Evolutionary conservation across 1,140 invertebrate species (phyloP), one percentile per base, ranked within the genome.

Genomic region (Bombus huntii): DNA sequence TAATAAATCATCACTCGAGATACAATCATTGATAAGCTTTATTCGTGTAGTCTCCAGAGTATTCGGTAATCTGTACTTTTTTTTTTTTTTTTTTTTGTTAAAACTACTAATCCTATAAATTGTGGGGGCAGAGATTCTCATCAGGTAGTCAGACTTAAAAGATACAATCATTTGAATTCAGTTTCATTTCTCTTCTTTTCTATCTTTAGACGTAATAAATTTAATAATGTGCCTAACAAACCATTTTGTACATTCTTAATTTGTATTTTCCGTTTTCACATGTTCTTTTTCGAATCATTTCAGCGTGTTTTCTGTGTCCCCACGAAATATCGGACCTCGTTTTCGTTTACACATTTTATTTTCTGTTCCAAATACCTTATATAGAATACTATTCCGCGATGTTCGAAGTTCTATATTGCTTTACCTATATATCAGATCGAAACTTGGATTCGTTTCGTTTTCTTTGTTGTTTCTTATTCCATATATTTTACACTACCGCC

Each of bases 21-120:
- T 94, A 94, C 93, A 94, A 93, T 94, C 91, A 94, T 93, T 94
- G 93, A 93, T 93, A 94, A 94, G 93, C 93, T 93, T 94, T 94
- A 94, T 94, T 94, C 91, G 88, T 94, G 93, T 93, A 93, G 92
- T 92, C 93, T 92, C 92, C 91, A 92, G 93, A 94, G 92, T 93
- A 94, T 92, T 94, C 89, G 93, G 82, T 94, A 93, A 93, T 92
- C 91, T 87, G 88, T 93, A 92, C 92, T 94, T 66, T 93, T 91
- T 87, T 59, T 59, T 59, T 31, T 31, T 31, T 59, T 59, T 59
- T 62, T 62, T 12, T 59, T 59, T 59, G 3, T 59, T 91, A 73
- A 70, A 83, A 71, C 66, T 91, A 91, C 91, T 93, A 93, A 93
- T 92, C 93, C 90, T 92, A 93, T 91, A 91, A 93, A 91, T 92